Evolutionary conservation across 2,888 invertebrate species (phyloP).

Genomic region (Eubasilissa splendida): DNA sequence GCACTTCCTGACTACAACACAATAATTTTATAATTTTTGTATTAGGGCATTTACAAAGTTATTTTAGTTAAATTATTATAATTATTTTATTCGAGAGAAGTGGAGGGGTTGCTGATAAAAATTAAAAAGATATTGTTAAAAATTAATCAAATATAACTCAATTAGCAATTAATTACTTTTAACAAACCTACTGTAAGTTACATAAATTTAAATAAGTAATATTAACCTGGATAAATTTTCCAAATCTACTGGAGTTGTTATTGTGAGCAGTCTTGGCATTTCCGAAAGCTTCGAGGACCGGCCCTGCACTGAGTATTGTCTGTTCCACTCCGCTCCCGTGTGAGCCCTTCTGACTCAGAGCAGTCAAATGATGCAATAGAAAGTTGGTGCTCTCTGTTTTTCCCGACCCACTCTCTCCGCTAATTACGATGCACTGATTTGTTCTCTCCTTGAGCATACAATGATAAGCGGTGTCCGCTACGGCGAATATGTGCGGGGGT

Average conservation of each 20-base stretch:
- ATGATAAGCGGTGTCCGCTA: constrained; percentile 94
- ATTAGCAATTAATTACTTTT: too few species aligned
- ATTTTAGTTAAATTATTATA: too few species aligned
- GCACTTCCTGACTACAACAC: too few species aligned
- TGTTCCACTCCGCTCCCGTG: constrained; percentile 97
- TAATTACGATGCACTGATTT: constrained; percentile 95
- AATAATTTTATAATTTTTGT: too few species aligned
- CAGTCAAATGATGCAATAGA: constrained; percentile 94
- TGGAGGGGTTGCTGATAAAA: too few species aligned
- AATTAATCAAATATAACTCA: too few species aligned
- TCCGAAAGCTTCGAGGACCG: constrained; percentile 98
- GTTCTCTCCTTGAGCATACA: constrained; percentile 93
- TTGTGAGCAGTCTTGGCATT: constrained; percentile 98
- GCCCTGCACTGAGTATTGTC: constrained; percentile 95
- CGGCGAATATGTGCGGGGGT: constrained; percentile 97
- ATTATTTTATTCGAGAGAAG: too few species aligned
- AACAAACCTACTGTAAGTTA: too few species aligned
- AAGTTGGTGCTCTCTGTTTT: constrained; percentile 98
- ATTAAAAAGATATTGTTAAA: not conserved
- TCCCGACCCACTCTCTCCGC: constrained; percentile 95
- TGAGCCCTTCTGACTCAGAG: constrained; percentile 94
- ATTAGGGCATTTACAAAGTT: too few species aligned
- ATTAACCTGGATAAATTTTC: constrained; percentile 91
- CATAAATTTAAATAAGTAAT: not conserved
- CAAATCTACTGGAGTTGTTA: constrained; percentile 97